These are phyloP conservation scores for Antrozous pallidus DNA, from an alignment of 2,797 vertebrate species.

Conservation along the genomic window DNA sequence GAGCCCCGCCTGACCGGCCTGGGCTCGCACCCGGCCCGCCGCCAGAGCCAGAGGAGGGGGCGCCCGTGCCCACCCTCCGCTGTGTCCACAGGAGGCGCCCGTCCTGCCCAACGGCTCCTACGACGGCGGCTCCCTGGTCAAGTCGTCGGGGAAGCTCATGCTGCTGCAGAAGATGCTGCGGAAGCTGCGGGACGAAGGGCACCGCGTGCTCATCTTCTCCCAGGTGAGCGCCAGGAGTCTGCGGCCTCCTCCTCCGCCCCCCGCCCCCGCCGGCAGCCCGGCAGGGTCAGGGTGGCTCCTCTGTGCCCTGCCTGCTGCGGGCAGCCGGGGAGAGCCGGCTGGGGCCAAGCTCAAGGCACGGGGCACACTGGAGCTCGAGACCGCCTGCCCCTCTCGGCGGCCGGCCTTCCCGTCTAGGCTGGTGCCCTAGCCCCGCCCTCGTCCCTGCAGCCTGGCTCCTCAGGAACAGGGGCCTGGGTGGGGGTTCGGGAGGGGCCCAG, in stretches of 20 bases:
- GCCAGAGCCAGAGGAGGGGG: background rate
- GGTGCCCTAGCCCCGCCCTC: background rate
- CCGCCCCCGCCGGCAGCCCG: accelerated
- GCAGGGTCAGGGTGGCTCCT: accelerated
- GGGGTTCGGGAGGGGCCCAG: background rate
- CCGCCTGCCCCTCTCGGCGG: background rate
- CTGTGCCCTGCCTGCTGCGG: accelerated
- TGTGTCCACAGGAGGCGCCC: conserved; percentile 89
- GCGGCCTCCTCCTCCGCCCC: accelerated
- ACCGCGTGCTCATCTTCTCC: conserved; percentile 97
- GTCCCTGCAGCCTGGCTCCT: background rate
- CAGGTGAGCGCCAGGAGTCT: conserved; percentile 84
- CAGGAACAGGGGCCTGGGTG: background rate
- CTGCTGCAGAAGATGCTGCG: conserved; percentile 98
- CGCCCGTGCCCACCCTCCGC: background rate
- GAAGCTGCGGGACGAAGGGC: conserved; percentile 94
- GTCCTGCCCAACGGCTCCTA: conserved; percentile 96
- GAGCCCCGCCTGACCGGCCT: background rate
- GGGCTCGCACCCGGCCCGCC: background rate
- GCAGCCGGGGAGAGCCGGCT: background rate
- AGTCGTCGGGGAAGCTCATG: conserved; percentile 97
- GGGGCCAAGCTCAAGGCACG: background rate
- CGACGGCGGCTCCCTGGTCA: conserved; percentile 94
- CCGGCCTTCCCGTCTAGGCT: background rate
- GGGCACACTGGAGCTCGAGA: background rate